Base-by-base conservation (phyloP, 35 echinoderm and acorn worm genomes). In the Apostichopus californicus region DNA sequence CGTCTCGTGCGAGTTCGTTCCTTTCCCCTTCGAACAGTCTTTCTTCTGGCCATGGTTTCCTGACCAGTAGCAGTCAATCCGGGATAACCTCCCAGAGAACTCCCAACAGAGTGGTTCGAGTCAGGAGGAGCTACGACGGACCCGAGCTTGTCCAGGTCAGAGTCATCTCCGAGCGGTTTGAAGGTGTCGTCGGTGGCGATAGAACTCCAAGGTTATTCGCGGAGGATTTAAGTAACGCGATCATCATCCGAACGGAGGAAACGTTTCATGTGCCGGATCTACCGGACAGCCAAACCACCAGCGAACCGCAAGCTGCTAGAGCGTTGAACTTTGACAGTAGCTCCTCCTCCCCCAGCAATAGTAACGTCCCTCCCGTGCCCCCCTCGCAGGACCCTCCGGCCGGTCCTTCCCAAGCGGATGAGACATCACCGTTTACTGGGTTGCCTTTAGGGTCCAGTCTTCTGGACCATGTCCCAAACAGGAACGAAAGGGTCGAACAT, bases 231-330 rank as follows among this genome's bases (percentile, higher is more conserved):
- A 91, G 89, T 23, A 77, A 91, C 34, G 89, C 89, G 8, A 59
- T 91, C 73, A 91, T 91, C 73, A 79, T 91, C 54, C 21, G 89
- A 6, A 91, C 89, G 21, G 89, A 91, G 54, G 89, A 91, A 59
- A 91, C 89, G 0, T 91, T 91, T 77, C 72, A 91, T 28, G 77
- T 91, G 5, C 89, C 89, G 9, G 89, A 91, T 54, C 7, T 91
- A 11, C 89, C 89, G 6, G 53, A 91, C 5, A 89, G 25, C 63
- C 28, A 15, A 15, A 52, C 17, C 3, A 66, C 86, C 17, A 57
- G 25, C 0, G 86, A 53, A 73, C 68, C 86, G 6, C 86, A 68
- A 64, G 86, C 86, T 46, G 86, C 86, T 9, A 89, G 86, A 34
- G 86, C 86, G 24, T 73, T 89, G 34, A 10, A 72, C 63, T 89